Evolutionary conservation across 1,140 invertebrate genomes (phyloP).

Genomic region (Bilobella aurantiaca): DNA sequence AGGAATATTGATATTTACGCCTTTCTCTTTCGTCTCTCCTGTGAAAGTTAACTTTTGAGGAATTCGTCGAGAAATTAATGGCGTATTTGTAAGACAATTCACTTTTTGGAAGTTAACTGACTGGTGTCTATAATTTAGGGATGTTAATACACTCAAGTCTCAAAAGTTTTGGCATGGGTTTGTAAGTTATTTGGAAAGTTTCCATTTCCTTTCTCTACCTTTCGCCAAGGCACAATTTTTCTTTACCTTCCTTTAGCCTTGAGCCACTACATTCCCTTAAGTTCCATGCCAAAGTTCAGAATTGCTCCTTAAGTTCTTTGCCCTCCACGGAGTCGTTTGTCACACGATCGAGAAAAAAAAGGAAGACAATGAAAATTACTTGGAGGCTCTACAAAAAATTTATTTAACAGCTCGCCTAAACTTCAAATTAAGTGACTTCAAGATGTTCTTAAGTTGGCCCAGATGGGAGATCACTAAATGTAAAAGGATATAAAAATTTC

Average conservation of each 20-base stretch:
- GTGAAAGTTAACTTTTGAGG: neutral
- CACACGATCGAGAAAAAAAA: constrained; percentile 27
- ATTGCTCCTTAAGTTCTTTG: constrained; percentile 9
- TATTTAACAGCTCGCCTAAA: constrained; percentile 22
- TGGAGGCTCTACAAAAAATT: constrained; percentile 11
- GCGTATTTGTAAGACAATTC: neutral
- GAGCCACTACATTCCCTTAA: neutral
- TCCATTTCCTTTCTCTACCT: constrained; percentile 9
- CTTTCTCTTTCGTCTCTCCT: neutral
- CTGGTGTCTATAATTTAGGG: neutral
- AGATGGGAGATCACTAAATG: neutral
- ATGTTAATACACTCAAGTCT: neutral
- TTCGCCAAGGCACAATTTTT: neutral
- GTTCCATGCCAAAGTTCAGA: neutral
- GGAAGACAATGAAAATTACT: constrained; percentile 28
- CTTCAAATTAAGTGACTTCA: constrained; percentile 28
- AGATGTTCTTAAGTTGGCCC: constrained; percentile 20
- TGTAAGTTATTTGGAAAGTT: constrained; percentile 32
- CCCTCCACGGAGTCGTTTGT: constrained; percentile 24
- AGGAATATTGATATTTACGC: no score
- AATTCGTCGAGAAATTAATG: no score
- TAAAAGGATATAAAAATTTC: neutral
- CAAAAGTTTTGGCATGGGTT: constrained; percentile 10
- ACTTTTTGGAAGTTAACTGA: neutral
- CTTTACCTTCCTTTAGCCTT: neutral